phyloP scores from a whole-genome alignment of 2,113 vertebrate genomes.

The Caracal caracal region DNA sequence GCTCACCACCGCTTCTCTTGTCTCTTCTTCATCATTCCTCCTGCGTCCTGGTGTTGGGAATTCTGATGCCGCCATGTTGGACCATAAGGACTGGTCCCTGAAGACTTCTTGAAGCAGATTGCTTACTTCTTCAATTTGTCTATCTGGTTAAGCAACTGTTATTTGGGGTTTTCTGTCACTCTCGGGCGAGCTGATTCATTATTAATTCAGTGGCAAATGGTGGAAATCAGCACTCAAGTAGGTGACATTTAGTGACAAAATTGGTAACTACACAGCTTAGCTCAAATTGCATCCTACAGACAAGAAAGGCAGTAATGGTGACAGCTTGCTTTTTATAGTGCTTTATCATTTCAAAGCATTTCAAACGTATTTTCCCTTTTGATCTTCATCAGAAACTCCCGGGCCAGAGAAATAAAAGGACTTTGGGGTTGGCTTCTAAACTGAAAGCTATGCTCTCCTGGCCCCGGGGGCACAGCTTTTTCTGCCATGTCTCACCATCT shows the following conservation, averaged over 20 bases:
- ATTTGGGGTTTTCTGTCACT: conserved; percentile 47
- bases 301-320: background rate
- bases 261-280: background rate
- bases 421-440: background rate
- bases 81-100: background rate
- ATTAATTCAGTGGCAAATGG: conserved; percentile 13
- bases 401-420: background rate
- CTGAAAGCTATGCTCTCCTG: background rate
- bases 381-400: conserved; percentile 24
- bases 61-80: background rate
- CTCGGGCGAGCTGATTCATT: background rate
- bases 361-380: conserved; percentile 32
- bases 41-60: background rate
- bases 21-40: background rate
- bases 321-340: background rate
- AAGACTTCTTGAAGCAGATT: background rate
- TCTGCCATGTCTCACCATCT: background rate
- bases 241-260: background rate
- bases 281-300: background rate
- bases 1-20: background rate
- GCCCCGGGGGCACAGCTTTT: background rate
- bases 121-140: conserved; percentile 5
- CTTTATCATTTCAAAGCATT: conserved; percentile 3
- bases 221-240: background rate
- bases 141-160: conserved; percentile 3